Conservation (phyloP, 1,140 invertebrate genomes). For the Meloidogyne exigua region DNA sequence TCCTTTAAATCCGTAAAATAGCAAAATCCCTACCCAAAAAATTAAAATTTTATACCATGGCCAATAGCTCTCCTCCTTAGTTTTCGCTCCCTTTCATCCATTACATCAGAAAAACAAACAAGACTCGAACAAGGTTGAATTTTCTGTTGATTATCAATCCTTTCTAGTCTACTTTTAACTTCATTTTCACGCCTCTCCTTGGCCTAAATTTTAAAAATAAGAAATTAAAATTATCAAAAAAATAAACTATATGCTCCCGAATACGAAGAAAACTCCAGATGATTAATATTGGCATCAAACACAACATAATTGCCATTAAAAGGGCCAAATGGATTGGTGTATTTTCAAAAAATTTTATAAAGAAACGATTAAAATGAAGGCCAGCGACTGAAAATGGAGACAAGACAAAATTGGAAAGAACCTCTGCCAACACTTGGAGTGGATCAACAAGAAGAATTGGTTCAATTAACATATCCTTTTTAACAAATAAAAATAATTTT, state of each 20-base stretch:
- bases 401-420: slow-evolving; percentile 43
- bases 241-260: neutral
- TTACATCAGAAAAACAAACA: neutral
- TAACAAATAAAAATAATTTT: neutral
- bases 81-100: neutral
- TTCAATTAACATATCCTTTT: slow-evolving; percentile 44
- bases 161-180: neutral
- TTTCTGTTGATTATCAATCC: neutral
- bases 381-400: slow-evolving; percentile 39
- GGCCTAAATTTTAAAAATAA: neutral
- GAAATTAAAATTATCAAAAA: neutral
- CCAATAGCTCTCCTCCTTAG: neutral
- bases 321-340: slow-evolving; percentile 43
- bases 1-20: too few species aligned
- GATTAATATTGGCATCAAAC: slow-evolving; percentile 35
- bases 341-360: slow-evolving; percentile 48
- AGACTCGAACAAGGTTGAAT: neutral
- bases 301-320: slow-evolving; percentile 39
- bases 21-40: too few species aligned
- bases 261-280: neutral
- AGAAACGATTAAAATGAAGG: slow-evolving; percentile 44
- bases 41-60: neutral
- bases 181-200: neutral
- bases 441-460: slow-evolving; percentile 46
- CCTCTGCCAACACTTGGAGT: slow-evolving; percentile 44